Percentiles rank a stretch among this genome's conserved stretches.
Evolutionary conservation across 2,113 vertebrate genomes (phyloP).

Genomic region (Sisor rabdophorus): DNA sequence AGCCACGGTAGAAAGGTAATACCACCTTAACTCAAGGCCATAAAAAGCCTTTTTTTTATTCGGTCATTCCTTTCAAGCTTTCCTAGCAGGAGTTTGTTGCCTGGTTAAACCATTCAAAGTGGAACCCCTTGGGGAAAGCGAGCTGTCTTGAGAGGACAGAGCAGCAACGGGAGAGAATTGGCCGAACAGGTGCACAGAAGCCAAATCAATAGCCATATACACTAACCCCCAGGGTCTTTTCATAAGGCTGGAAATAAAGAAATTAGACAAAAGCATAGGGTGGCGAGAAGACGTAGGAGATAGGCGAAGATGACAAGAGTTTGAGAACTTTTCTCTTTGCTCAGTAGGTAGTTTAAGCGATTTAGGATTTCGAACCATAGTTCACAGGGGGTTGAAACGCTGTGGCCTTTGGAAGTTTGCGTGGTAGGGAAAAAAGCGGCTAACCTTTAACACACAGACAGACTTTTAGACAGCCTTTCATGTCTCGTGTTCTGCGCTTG

Average conservation of each 20-base stretch:
- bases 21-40: conserved; percentile 56
- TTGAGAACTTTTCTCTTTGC: conserved; percentile 36
- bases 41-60: conserved; percentile 64
- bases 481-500: neutral
- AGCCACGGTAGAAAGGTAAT: conserved; percentile 19
- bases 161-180: conserved; percentile 9
- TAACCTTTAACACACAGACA: conserved; percentile 48
- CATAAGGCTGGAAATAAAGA: conserved; percentile 18
- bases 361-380: conserved; percentile 12
- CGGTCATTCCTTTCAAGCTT: conserved; percentile 64
- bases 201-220: conserved; percentile 44
- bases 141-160: conserved; percentile 28
- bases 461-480: conserved; percentile 28
- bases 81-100: conserved; percentile 62
- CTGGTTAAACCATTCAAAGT: conserved; percentile 57
- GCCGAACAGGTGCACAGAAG: conserved; percentile 42
- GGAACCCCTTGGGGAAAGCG: conserved; percentile 38
- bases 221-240: neutral
- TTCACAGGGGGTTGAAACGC: conserved; percentile 6
- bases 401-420: conserved; percentile 39
- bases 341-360: conserved; percentile 24
- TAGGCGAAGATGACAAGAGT: neutral
- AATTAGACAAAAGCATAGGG: conserved; percentile 39
- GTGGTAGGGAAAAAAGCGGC: neutral
- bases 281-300: conserved; percentile 5